A percentile compares a stretch with the other conserved stretches of the same genome.
Conservation (phyloP, 2,888 invertebrate species). For the Eupithecia centaureata region DNA sequence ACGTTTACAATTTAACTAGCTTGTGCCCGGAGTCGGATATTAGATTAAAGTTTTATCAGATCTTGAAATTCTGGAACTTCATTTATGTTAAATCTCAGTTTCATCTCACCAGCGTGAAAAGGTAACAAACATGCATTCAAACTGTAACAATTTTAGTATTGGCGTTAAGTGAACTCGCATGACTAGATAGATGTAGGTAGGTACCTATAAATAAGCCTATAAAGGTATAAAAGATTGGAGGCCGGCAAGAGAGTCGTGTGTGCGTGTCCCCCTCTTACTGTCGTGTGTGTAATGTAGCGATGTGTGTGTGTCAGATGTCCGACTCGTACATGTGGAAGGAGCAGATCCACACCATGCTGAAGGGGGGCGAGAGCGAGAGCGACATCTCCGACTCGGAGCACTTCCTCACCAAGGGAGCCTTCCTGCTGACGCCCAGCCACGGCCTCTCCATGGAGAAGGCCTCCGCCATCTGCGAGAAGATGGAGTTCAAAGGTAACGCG, state of each 20-base stretch:
- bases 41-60: too few species aligned
- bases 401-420: constrained; percentile 92
- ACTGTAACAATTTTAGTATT: neutral
- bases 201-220: too few species aligned
- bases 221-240: neutral
- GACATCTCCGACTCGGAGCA: constrained; percentile 90
- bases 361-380: constrained; percentile 91
- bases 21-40: too few species aligned
- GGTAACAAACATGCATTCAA: neutral
- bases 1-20: too few species aligned
- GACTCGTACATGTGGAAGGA: constrained; percentile 82
- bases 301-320: constrained; percentile 67
- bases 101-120: too few species aligned
- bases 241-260: too few species aligned
- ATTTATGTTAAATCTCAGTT: too few species aligned
- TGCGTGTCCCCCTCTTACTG: neutral
- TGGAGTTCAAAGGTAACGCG: constrained; percentile 87
- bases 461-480: constrained; percentile 93
- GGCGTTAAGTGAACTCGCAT: neutral
- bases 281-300: neutral
- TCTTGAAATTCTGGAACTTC: too few species aligned
- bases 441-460: constrained; percentile 94
- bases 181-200: too few species aligned
- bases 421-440: constrained; percentile 93
- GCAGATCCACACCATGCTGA: constrained; percentile 84